Base-by-base conservation (phyloP, 1,140 invertebrate species). In the Drosophila oshimai region DNA sequence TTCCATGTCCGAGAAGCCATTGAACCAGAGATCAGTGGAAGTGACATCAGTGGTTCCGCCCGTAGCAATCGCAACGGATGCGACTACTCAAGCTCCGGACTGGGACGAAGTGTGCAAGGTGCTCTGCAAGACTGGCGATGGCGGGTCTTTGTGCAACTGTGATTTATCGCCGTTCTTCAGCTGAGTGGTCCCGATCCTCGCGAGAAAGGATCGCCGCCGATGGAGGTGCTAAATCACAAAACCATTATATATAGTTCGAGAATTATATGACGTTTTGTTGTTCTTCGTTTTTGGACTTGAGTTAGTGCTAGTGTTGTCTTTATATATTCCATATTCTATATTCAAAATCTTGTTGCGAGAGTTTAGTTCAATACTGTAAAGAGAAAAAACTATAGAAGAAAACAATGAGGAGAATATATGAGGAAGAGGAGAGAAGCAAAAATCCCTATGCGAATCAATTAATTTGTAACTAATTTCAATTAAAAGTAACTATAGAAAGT, bases 111-210 rank as follows among this genome's bases (percentile, higher is more conserved):
- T 92, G 91, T 93, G 93, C 76, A 77, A 70, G 54, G 24, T 74
- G 17, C 84, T 91, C 65, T 93, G 93, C 83, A 80, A 90, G 57
- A 90, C 90, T 70, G 92, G 92, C 28, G 91, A 92, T 69, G 93
- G 93, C 49, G 93, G 92, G 51, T 90, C 89, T 58, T 92, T 93
- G 74, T 93, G 93, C 88, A 91, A 92, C 75, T 93, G 93, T 90
- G 92, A 93, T 91, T 81, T 92, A 44, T 89, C 92, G 37, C 92
- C 92, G 41, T 91, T 92, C 73, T 72, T 83, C 72, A 83, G 7
- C 68, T 87, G 31, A 51, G 31, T 28, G 18, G 42, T 44, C 41
- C 4, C 15, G 13, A 12, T 31, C 42, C 45, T 70, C 7, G 12
- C 46, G 5, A 72, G 55, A n/a, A n/a, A 10, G 55, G 47, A 29